phyloP scores from a whole-genome alignment of 2,888 invertebrate genomes.

The Diabrotica balteata region DNA sequence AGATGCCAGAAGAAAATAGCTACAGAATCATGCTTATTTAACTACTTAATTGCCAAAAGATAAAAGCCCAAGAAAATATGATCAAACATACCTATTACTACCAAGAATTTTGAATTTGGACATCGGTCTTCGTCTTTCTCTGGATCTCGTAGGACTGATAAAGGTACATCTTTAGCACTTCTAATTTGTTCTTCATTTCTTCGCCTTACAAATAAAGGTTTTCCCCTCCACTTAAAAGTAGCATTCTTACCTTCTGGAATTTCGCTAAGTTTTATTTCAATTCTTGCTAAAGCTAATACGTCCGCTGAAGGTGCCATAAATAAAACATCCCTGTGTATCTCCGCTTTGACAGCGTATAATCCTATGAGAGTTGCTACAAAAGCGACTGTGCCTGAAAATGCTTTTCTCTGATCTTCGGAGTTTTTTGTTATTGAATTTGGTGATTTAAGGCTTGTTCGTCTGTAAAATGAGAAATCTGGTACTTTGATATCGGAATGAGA shows the following conservation, averaged over 20 bases:
- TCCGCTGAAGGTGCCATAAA: conserved; percentile 75
- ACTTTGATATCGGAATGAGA: conserved; percentile 88
- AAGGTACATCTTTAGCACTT: conserved; percentile 66
- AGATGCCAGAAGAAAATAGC: no score
- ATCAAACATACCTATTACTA: conserved; percentile 60
- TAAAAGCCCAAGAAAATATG: no score
- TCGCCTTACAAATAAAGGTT: conserved; percentile 80
- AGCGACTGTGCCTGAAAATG: conserved; percentile 80
- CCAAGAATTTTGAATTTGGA: conserved; percentile 75
- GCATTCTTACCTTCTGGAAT: conserved; percentile 72
- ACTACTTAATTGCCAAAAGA: no score
- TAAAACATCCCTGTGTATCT: conserved; percentile 63
- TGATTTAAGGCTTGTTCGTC: conserved; percentile 71
- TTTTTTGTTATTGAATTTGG: conserved; percentile 65
- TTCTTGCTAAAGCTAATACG: conserved; percentile 76
- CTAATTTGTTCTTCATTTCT: conserved; percentile 73
- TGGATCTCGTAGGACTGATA: conserved; percentile 73
- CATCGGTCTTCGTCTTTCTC: conserved; percentile 44
- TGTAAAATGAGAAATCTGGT: conserved; percentile 86
- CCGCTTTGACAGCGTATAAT: conserved; percentile 69
- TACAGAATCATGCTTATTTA: no score
- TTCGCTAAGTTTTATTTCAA: conserved; percentile 75
- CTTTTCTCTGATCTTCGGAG: conserved; percentile 69
- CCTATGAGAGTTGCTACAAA: conserved; percentile 69
- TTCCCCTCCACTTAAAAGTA: conserved; percentile 78